Conservation (phyloP, 2,888 invertebrate genomes). For the Melanargia galathea region DNA sequence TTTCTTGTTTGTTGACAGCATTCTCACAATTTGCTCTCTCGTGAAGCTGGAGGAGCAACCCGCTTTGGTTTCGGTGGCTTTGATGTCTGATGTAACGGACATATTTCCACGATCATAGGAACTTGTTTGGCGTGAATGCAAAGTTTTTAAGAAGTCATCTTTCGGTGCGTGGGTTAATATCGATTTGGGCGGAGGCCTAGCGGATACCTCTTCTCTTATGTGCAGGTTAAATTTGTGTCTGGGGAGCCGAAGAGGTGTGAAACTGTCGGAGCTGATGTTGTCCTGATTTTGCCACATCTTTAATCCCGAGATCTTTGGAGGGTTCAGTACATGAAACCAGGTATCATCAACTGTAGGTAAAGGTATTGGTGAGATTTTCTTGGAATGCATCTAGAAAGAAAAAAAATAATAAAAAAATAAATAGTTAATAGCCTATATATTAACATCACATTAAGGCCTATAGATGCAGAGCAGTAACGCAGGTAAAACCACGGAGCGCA, state of each 20-base stretch:
- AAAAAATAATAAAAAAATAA: too few relatives aligned
- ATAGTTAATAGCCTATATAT: too few relatives aligned
- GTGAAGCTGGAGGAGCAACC: conserved; percentile 69
- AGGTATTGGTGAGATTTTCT: conserved; percentile 44
- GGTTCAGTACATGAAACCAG: conserved; percentile 56
- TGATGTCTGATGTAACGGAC: conserved; percentile 56
- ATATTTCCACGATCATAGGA: conserved; percentile 56
- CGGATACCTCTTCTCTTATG: conserved; percentile 49
- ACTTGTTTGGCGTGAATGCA: conserved; percentile 55
- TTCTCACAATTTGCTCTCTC: conserved; percentile 63
- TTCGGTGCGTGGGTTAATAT: conserved; percentile 53
- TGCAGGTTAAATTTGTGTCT: conserved; percentile 67
- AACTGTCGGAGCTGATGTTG: conserved; percentile 57
- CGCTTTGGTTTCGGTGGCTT: conserved; percentile 65
- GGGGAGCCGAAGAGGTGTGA: conserved; percentile 61
- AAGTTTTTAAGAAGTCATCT: conserved; percentile 63
- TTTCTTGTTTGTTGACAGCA: conserved; percentile 69
- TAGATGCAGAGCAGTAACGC: too few relatives aligned
- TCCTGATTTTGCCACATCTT: conserved; percentile 52
- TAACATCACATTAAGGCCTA: too few relatives aligned
- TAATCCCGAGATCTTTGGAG: conserved; percentile 61
- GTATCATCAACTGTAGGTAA: too few relatives aligned
- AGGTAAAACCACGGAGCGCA: too few relatives aligned
- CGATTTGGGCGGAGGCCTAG: conserved; percentile 52
- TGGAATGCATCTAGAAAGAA: conserved; percentile 31